A percentile compares a stretch with the other conserved stretches of the same genome.
Conservation (phyloP, 2,888 invertebrate genomes). For the Papilio gigon region DNA sequence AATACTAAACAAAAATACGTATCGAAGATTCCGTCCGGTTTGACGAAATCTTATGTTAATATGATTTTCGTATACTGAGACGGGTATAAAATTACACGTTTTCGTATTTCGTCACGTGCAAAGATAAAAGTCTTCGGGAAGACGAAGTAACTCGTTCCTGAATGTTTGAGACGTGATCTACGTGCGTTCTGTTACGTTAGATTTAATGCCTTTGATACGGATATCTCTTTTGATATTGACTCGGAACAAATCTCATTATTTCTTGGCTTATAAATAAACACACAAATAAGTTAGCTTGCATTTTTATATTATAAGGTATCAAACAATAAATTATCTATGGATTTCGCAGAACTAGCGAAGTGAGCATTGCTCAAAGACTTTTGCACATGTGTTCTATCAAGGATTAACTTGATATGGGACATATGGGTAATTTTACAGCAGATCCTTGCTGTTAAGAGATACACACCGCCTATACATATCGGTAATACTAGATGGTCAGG, state of each 20-base stretch:
- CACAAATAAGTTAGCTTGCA: too few species aligned
- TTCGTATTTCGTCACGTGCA: slow-evolving; percentile 15
- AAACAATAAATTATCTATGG: too few species aligned
- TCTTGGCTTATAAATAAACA: too few species aligned
- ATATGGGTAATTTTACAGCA: too few species aligned
- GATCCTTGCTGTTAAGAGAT: too few species aligned
- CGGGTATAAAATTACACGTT: slow-evolving; percentile 8
- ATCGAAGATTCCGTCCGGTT: not conserved
- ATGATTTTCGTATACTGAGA: not conserved
- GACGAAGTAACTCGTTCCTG: slow-evolving; percentile 15
- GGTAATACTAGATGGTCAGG: too few species aligned
- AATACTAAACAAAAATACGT: not conserved
- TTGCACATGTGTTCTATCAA: too few species aligned
- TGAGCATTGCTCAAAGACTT: too few species aligned
- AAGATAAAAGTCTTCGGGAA: slow-evolving; percentile 18
- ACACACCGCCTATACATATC: too few species aligned
- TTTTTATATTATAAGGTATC: too few species aligned
- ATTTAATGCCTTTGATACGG: not conserved
- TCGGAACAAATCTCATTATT: not conserved
- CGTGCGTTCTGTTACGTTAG: slow-evolving; percentile 6
- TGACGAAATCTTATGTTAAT: not conserved
- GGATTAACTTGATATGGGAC: too few species aligned
- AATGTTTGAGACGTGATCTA: slow-evolving; percentile 3
- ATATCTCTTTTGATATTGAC: slow-evolving; percentile 11
- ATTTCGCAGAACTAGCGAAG: too few species aligned